Evolutionary conservation across 2,797 vertebrate genomes (phyloP).

Genomic region (Parambassis ranga): DNA sequence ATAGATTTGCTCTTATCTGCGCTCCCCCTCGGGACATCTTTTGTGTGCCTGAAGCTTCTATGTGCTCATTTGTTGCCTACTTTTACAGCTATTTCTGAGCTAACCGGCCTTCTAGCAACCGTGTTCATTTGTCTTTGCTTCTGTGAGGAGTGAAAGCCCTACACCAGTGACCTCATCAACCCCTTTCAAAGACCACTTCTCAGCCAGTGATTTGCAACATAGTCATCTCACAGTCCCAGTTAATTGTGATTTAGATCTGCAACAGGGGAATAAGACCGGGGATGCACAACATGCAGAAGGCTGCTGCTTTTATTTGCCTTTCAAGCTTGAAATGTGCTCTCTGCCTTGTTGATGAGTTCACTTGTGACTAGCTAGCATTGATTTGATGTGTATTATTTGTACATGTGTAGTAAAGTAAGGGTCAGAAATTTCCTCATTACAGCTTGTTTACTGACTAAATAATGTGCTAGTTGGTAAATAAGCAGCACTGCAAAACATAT

Average conservation of each 20-base stretch:
- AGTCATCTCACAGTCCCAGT: conserved; percentile 6
- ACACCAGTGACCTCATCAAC: conserved; percentile 36
- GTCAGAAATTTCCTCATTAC: neutral
- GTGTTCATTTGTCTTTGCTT: conserved; percentile 24
- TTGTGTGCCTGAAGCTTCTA: conserved; percentile 33
- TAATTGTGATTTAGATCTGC: conserved; percentile 4
- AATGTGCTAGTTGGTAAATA: conserved; percentile 20
- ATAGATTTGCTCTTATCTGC: conserved; percentile 56
- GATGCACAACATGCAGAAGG: conserved; percentile 8
- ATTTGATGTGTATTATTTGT: conserved; percentile 3
- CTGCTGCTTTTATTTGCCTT: conserved; percentile 1
- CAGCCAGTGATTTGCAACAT: neutral
- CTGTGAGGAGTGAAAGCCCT: conserved; percentile 35
- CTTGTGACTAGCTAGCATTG: conserved; percentile 19
- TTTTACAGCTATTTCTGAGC: conserved; percentile 10
- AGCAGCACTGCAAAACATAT: conserved; percentile 30
- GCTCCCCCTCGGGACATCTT: conserved; percentile 25
- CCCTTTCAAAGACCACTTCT: conserved; percentile 1
- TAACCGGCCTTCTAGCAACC: neutral
- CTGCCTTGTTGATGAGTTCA: conserved; percentile 8
- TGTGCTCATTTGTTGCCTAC: conserved; percentile 36
- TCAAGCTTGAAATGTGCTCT: neutral
- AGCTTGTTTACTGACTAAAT: conserved; percentile 9
- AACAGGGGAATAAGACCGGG: neutral
- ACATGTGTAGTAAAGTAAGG: conserved; percentile 1